phyloP scores from a whole-genome alignment of 2,113 vertebrate species.

The Pseudois nayaur region DNA sequence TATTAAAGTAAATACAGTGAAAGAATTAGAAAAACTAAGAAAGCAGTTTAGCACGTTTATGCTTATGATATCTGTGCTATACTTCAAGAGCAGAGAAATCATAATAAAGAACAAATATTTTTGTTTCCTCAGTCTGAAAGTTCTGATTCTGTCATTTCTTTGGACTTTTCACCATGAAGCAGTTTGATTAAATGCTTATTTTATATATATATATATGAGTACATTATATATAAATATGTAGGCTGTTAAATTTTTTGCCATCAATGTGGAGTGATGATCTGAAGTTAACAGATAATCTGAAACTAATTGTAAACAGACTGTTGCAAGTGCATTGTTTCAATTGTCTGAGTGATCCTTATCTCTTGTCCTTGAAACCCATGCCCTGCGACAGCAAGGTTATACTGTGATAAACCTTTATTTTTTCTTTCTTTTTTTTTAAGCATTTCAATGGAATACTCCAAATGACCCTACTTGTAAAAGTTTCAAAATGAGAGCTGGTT shows the following conservation, averaged over 20 bases:
- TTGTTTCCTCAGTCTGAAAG: constrained; percentile 35
- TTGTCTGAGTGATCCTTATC: constrained; percentile 44
- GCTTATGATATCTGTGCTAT: constrained; percentile 23
- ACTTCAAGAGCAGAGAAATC: constrained; percentile 59
- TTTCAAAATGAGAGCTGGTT: constrained; percentile 56
- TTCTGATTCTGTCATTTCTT: constrained; percentile 34
- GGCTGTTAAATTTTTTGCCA: constrained; percentile 50
- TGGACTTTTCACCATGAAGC: constrained; percentile 50
- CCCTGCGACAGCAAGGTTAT: constrained; percentile 43
- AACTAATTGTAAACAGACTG: constrained; percentile 11
- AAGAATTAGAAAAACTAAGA: constrained; percentile 44
- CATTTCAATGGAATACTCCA: constrained; percentile 53
- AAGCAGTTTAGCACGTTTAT: constrained; percentile 49
- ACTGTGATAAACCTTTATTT: constrained; percentile 9
- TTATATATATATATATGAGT: constrained; percentile 1
- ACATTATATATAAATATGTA: neutral
- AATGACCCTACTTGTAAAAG: constrained; percentile 55
- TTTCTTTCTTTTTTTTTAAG: neutral
- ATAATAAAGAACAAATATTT: constrained; percentile 33
- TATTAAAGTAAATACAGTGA: constrained; percentile 29
- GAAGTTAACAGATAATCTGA: constrained; percentile 42
- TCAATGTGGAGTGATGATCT: constrained; percentile 20
- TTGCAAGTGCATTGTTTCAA: constrained; percentile 65
- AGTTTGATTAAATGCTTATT: constrained; percentile 49
- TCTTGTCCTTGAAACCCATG: constrained; percentile 50